phyloP scores from a whole-genome alignment of 2,797 vertebrate species.

The Acomys russatus region DNA sequence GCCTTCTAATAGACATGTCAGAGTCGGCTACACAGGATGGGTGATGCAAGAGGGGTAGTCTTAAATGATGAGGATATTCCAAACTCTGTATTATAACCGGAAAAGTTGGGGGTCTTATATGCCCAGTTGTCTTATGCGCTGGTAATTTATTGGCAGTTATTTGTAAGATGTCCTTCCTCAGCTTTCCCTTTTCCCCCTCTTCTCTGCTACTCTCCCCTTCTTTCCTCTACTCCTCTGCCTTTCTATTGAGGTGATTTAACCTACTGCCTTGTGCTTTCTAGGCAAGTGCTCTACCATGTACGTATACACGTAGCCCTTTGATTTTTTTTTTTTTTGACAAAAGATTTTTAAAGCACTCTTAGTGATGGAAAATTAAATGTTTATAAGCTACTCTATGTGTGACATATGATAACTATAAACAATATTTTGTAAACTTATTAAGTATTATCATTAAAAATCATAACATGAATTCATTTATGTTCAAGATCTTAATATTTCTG shows the following conservation, averaged over 20 bases:
- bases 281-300: neutral
- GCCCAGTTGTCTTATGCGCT: too few species aligned
- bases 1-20: too few species aligned
- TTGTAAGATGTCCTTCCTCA: neutral
- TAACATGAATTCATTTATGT: neutral
- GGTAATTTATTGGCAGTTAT: neutral
- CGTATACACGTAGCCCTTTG: neutral
- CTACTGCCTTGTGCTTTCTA: neutral
- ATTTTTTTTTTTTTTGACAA: neutral
- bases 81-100: too few species aligned
- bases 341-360: neutral
- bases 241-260: neutral
- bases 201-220: neutral
- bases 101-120: too few species aligned
- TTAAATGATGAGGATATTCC: too few species aligned
- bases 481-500: slow-evolving; percentile 14
- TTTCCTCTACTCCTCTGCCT: neutral
- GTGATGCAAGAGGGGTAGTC: too few species aligned
- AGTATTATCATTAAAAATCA: slow-evolving; percentile 3
- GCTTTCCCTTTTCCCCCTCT: neutral
- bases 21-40: too few species aligned
- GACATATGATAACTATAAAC: slow-evolving; percentile 23
- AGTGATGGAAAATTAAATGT: neutral
- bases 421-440: slow-evolving; percentile 18
- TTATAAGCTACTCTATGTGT: neutral